Evolutionary conservation across 2,888 invertebrate species (phyloP).

Genomic region (Sinohyriopsis cumingii): DNA sequence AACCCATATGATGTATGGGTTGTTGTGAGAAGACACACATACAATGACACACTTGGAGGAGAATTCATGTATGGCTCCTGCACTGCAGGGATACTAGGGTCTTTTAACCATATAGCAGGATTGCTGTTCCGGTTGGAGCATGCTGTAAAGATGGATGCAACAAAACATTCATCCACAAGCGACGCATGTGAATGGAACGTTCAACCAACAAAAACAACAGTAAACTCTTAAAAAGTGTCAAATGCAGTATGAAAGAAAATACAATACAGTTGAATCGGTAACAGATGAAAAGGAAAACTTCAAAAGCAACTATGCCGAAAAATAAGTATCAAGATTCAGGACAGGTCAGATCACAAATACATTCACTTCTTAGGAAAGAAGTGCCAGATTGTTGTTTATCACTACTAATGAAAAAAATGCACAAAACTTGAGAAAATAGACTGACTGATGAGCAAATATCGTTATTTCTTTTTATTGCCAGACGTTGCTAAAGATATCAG

Average conservation of each 20-base stretch:
- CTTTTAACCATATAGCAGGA: constrained; percentile 24
- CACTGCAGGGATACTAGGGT: constrained; percentile 25
- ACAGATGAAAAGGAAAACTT: background rate
- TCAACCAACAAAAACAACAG: constrained; percentile 7
- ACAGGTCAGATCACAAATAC: constrained; percentile 3
- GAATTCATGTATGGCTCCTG: constrained; percentile 20
- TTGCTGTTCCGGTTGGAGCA: constrained; percentile 18
- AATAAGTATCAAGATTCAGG: background rate
- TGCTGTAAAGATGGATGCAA: constrained; percentile 17
- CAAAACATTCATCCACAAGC: constrained; percentile 10
- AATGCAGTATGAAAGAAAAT: constrained; percentile 13
- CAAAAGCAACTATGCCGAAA: constrained; percentile 6
- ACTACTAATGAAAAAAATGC: constrained; percentile 1
- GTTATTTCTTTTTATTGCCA: background rate
- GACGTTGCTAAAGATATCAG: background rate
- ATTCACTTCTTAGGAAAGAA: constrained; percentile 7
- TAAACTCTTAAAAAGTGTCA: constrained; percentile 1
- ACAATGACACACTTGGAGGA: background rate
- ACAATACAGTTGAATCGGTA: constrained; percentile 1
- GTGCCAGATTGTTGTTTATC: constrained; percentile 8
- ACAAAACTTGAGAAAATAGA: background rate
- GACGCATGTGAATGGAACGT: constrained; percentile 14
- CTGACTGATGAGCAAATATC: too few species aligned
- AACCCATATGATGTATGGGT: too few species aligned
- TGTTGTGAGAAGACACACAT: too few species aligned